These are phyloP conservation scores for Phasia obesa DNA, from an alignment of 2,888 invertebrate species.

Conservation along the genomic window DNA sequence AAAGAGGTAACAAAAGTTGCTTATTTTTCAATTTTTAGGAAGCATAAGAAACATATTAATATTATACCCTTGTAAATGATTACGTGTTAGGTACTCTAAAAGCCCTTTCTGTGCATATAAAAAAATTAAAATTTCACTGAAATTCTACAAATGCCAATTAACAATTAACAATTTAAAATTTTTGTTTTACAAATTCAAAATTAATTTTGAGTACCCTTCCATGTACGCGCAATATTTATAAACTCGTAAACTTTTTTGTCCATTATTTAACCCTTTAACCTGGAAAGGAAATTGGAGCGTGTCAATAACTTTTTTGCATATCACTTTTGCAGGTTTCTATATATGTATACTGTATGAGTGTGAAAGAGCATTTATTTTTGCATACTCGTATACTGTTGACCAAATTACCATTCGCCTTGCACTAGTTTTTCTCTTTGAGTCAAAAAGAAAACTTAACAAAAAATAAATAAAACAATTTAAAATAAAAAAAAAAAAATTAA, in stretches of 20 bases:
- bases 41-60: background rate
- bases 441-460: too few relatives aligned
- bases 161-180: background rate
- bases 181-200: too few relatives aligned
- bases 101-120: too few relatives aligned
- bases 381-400: constrained; percentile 28
- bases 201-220: background rate
- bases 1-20: too few relatives aligned
- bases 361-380: background rate
- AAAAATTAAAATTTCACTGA: background rate
- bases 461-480: too few relatives aligned
- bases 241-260: background rate
- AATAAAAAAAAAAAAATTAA: constrained; percentile 29
- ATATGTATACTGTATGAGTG: background rate
- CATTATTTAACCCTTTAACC: constrained; percentile 41
- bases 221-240: background rate
- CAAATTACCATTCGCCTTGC: constrained; percentile 57
- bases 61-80: too few relatives aligned
- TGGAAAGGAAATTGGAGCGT: constrained; percentile 51
- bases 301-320: constrained; percentile 17
- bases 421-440: constrained; percentile 23
- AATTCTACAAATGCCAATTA: background rate
- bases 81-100: too few relatives aligned
- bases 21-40: background rate
- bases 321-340: background rate